phyloP scores from a whole-genome alignment of 2,113 vertebrate species.

The Chamaea fasciata region DNA sequence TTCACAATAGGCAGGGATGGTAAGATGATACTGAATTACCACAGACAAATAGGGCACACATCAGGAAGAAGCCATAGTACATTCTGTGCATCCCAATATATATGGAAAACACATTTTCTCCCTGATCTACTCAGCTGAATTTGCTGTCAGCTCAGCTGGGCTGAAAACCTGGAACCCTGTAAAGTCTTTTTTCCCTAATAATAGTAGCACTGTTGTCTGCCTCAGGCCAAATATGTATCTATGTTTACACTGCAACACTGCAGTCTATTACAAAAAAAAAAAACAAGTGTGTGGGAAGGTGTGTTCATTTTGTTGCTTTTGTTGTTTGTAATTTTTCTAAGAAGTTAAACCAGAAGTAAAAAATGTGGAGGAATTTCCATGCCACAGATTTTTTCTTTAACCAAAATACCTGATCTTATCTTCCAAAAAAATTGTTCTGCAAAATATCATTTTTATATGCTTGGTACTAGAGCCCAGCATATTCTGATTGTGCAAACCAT shows the following conservation, averaged over 20 bases:
- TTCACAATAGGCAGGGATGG: neutral
- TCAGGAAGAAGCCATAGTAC: neutral
- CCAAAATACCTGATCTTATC: neutral
- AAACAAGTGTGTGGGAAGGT: fast-evolving
- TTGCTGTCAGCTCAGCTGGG: neutral
- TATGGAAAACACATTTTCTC: neutral
- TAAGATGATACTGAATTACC: neutral
- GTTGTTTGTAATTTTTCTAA: neutral
- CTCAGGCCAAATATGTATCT: neutral
- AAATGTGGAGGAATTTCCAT: neutral
- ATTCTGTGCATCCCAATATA: neutral
- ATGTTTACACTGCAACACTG: neutral
- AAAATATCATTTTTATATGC: neutral
- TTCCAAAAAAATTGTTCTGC: neutral
- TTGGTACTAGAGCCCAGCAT: neutral
- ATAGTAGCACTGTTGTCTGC: neutral
- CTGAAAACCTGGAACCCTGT: neutral
- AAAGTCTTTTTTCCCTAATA: neutral
- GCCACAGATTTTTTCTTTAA: neutral
- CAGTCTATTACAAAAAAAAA: neutral
- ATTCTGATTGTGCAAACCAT: neutral
- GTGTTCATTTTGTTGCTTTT: neutral
- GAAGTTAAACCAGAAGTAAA: neutral
- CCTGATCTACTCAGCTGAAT: neutral
- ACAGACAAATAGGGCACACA: fast-evolving